A percentile compares a stretch with the other conserved stretches of the same genome.
Evolutionary conservation across 2,113 vertebrate species (phyloP).

Genomic region (Siphamia tubifer): DNA sequence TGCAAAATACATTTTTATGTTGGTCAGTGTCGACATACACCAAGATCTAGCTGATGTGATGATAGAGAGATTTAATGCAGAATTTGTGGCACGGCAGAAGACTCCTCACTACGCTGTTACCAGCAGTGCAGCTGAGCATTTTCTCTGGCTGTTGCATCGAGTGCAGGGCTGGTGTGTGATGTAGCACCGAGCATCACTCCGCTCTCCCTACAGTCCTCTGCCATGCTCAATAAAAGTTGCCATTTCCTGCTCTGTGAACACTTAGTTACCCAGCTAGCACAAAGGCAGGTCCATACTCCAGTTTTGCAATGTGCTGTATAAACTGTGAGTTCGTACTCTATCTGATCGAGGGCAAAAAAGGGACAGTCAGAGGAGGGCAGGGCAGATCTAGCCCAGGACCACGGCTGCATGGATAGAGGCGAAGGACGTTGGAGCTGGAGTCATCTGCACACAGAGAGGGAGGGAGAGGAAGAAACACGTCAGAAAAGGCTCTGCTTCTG

Average conservation of each 20-base stretch:
- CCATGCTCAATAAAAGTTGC: conserved; percentile 81
- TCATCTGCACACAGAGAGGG: conserved; percentile 70
- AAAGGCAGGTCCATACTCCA: conserved; percentile 71
- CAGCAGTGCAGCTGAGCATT: conserved; percentile 47
- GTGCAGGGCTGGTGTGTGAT: conserved; percentile 59
- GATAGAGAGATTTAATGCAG: conserved; percentile 25
- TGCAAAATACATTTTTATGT: conserved; percentile 1
- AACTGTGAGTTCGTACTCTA: conserved; percentile 75
- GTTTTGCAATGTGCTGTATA: conserved; percentile 83
- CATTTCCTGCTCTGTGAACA: conserved; percentile 69
- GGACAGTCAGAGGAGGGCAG: conserved; percentile 57
- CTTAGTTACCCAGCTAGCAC: conserved; percentile 86
- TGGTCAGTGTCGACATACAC: conserved; percentile 9
- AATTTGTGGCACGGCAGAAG: conserved; percentile 19
- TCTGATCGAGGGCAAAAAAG: conserved; percentile 36
- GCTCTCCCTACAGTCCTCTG: conserved; percentile 54
- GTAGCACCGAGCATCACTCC: conserved; percentile 58
- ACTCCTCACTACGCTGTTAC: conserved; percentile 16
- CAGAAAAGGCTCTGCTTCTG: conserved; percentile 74
- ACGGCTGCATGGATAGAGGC: conserved; percentile 78
- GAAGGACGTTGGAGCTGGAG: conserved; percentile 71
- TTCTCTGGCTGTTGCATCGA: conserved; percentile 41
- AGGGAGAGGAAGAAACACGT: conserved; percentile 76
- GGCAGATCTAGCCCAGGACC: conserved; percentile 72
- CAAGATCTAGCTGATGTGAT: conserved; percentile 1